A percentile compares a stretch with the other conserved stretches of the same genome.
phyloP scores from a whole-genome alignment of 2,113 vertebrate genomes.

The Triplophysa siluroides region DNA sequence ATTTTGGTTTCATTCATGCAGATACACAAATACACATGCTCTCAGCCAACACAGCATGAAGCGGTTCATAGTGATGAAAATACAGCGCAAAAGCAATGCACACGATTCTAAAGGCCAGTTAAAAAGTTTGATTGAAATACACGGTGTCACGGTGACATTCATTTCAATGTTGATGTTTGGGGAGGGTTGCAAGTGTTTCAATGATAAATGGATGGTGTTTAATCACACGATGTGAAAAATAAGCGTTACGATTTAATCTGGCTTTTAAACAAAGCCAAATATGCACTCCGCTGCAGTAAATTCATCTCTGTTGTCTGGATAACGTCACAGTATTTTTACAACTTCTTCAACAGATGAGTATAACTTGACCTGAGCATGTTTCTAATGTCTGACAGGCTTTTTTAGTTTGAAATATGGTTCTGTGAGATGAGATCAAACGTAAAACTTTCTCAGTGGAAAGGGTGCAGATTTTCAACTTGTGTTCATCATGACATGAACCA shows the following conservation, averaged over 20 bases:
- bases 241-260: too few species aligned
- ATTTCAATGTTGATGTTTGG: slow-evolving; percentile 2
- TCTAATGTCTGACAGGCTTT: background rate
- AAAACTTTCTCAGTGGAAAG: background rate
- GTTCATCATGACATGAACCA: background rate
- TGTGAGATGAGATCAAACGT: too few species aligned
- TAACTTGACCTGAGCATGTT: background rate
- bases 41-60: background rate
- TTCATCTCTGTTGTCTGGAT: slow-evolving; percentile 20
- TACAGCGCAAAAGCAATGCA: background rate
- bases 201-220: slow-evolving; percentile 17
- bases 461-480: background rate
- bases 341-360: background rate
- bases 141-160: background rate
- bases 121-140: background rate
- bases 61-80: background rate
- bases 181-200: background rate
- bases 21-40: slow-evolving; percentile 47
- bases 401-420: background rate
- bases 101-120: background rate
- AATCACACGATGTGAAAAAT: too few species aligned
- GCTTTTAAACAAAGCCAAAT: background rate
- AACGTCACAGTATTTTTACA: background rate
- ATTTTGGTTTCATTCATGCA: slow-evolving; percentile 43
- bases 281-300: slow-evolving; percentile 2